A percentile compares a stretch with the other conserved stretches of the same genome.
phyloP scores from a whole-genome alignment of 2,888 invertebrate genomes.

The Phengaris arion region DNA sequence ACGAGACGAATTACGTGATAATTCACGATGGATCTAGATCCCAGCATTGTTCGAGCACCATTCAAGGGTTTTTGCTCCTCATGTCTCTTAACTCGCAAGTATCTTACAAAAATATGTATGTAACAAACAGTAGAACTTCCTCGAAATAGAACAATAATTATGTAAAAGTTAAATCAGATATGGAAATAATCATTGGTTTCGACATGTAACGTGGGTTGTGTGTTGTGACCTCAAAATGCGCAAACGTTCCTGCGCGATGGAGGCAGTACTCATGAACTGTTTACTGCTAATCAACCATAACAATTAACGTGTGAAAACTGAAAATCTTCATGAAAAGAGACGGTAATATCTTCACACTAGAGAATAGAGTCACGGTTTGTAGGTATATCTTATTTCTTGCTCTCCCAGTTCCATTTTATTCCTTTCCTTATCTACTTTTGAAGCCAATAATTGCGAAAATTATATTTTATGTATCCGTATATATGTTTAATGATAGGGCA shows the following conservation, averaged over 20 bases:
- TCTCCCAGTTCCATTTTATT: no score
- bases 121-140: constrained; percentile 14
- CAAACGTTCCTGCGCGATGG: neutral
- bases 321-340: neutral
- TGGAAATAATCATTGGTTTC: constrained; percentile 24
- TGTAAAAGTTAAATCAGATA: constrained; percentile 6
- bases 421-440: no score
- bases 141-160: constrained; percentile 25
- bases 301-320: neutral
- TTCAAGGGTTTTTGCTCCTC: constrained; percentile 47
- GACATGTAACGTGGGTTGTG: constrained; percentile 9
- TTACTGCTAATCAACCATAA: neutral
- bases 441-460: no score
- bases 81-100: no score
- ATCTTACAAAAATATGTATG: constrained; percentile 26
- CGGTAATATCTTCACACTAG: neutral
- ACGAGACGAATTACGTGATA: constrained; percentile 25
- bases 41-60: constrained; percentile 44
- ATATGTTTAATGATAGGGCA: no score
- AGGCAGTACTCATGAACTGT: neutral
- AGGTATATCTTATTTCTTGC: no score
- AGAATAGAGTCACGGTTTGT: neutral
- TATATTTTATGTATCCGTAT: no score
- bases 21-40: constrained; percentile 33
- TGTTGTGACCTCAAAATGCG: constrained; percentile 13